Percentiles rank a stretch among this genome's conserved stretches.
Evolutionary conservation across 1,140 invertebrate species (phyloP).

Genomic region (Brachionus asplanchnoidis): DNA sequence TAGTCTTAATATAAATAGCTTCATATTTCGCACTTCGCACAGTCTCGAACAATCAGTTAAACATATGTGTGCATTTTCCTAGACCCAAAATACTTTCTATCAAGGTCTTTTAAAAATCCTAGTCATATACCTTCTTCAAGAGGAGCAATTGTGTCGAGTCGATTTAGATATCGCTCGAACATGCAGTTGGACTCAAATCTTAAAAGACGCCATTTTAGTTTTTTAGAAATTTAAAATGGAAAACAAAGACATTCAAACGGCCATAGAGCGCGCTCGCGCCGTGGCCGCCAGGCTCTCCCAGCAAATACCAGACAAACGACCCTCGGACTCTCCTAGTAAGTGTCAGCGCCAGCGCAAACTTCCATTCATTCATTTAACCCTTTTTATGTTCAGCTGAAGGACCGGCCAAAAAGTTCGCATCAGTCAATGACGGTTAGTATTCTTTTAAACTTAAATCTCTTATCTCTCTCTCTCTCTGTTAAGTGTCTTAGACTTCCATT

Average conservation of each 20-base stretch:
- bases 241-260: conserved; percentile 36
- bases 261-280: conserved; percentile 1
- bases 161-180: background rate
- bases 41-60: background rate
- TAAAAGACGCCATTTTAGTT: conserved; percentile 13
- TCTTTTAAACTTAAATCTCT: background rate
- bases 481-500: background rate
- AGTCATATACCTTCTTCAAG: background rate
- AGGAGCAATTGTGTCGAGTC: background rate
- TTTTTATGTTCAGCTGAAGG: conserved; percentile 18
- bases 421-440: conserved; percentile 40
- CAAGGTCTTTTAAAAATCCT: background rate
- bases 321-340: conserved; percentile 10
- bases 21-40: background rate
- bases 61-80: background rate
- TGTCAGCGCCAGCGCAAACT: background rate
- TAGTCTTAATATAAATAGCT: conserved; percentile 4
- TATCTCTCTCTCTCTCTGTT: conserved; percentile 23
- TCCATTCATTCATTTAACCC: background rate
- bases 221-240: conserved; percentile 14
- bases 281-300: conserved; percentile 19
- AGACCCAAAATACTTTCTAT: background rate
- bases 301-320: conserved; percentile 11
- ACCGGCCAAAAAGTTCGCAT: conserved; percentile 38
- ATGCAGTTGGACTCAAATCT: background rate